phyloP scores from a whole-genome alignment of 1,140 invertebrate genomes.

The Drosophila miranda region DNA sequence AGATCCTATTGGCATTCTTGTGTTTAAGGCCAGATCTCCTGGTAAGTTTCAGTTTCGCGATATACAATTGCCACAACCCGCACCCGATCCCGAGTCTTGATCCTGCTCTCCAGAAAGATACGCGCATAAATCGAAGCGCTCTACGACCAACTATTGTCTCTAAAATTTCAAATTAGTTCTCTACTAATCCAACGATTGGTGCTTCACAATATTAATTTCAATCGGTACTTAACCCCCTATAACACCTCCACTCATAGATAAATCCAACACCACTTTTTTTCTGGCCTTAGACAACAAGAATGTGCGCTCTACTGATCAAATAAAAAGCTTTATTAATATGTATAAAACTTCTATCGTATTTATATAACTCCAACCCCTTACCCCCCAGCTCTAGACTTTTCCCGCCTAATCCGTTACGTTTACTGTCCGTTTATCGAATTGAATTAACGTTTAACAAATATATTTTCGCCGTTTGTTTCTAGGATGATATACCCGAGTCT shows the following conservation, averaged over 20 bases:
- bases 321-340: conserved; percentile 47
- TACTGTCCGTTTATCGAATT: too few species aligned
- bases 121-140: conserved; percentile 6
- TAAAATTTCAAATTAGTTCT: conserved; percentile 22
- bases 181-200: conserved; percentile 33
- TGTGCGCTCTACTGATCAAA: conserved; percentile 64
- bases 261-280: conserved; percentile 55
- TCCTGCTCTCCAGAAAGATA: conserved; percentile 25
- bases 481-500: conserved; percentile 79
- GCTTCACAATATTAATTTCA: conserved; percentile 4
- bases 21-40: conserved; percentile 88
- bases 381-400: neutral
- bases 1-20: conserved; percentile 88
- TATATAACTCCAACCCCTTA: conserved; percentile 1
- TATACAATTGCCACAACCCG: conserved; percentile 20
- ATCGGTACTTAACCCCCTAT: conserved; percentile 35
- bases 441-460: too few species aligned
- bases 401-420: too few species aligned
- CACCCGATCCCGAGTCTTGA: neutral
- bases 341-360: conserved; percentile 30
- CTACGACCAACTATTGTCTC: neutral
- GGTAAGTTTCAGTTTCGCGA: conserved; percentile 84
- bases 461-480: conserved; percentile 24
- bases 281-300: conserved; percentile 82
- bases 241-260: conserved; percentile 9